Evolutionary conservation across 2,113 vertebrate genomes (phyloP).

Genomic region (Aegypius monachus): DNA sequence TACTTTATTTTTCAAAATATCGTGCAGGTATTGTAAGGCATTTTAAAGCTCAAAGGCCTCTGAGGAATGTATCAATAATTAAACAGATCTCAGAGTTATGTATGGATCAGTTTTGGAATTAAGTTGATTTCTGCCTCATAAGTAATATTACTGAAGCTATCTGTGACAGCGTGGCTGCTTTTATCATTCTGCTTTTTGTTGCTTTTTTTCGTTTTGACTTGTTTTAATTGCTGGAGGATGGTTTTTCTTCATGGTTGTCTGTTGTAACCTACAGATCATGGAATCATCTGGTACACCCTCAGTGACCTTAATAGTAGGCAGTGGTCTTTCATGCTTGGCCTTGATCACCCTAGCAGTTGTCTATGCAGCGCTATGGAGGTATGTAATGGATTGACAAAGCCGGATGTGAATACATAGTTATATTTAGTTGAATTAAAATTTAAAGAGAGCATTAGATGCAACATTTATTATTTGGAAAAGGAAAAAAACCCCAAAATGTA

Average conservation of each 20-base stretch:
- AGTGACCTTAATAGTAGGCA: slow-evolving; percentile 98
- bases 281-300: slow-evolving; percentile 96
- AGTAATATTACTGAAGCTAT: background rate
- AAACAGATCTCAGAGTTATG: background rate
- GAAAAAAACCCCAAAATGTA: background rate
- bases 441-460: background rate
- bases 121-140: background rate
- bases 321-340: slow-evolving; percentile 96
- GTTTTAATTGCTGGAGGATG: slow-evolving; percentile 50
- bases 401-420: background rate
- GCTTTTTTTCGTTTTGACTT: background rate
- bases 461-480: background rate
- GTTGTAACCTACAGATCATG: slow-evolving; percentile 89
- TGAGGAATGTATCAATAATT: background rate
- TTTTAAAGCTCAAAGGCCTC: slow-evolving; percentile 33
- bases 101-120: slow-evolving; percentile 10
- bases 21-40: background rate
- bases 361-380: slow-evolving; percentile 97
- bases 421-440: background rate
- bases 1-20: slow-evolving; percentile 9
- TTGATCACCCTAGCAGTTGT: slow-evolving; percentile 94
- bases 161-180: background rate
- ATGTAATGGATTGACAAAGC: slow-evolving; percentile 48
- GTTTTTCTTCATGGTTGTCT: background rate
- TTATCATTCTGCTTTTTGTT: slow-evolving; percentile 3